Base-by-base conservation (phyloP, 2,113 vertebrate species). In the Canis aureus region DNA sequence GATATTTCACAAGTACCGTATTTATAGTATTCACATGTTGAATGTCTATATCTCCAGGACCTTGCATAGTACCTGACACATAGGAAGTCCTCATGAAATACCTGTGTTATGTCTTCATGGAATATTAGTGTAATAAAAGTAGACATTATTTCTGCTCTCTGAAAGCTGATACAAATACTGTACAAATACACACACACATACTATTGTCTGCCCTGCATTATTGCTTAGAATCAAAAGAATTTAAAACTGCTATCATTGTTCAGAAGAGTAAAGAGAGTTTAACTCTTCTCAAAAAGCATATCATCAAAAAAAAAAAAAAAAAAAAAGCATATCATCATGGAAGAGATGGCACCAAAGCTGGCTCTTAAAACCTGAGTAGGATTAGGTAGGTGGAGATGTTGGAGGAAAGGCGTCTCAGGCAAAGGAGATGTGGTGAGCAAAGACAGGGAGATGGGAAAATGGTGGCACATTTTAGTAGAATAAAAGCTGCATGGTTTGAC, bases 1-100 rank as follows among this genome's bases (percentile, higher is more conserved):
- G 43, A 3, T 64, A 38, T 92, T 32, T 92, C 15, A 51, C 55
- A 91, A 78, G 64, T n/a, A 88, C 11, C 4, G 5, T 51, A 67
- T 49, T 92, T 78, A 93, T 71, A 74, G 53, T 53, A 84, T 22
- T 32, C 19, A 5, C 55, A 11, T 92, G 5, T 74, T 95, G 74
- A 59, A 86, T 59, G 16, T 2, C 8, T 85, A n/a, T 82, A 79
- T 86, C 32, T 23, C 89, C 79, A 85, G 43, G 83, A 15, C 10
- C 17, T 69, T 89, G 11, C 10, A 60, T 0, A 51, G n/a, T 29
- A 96, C 27, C 15, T 19, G 35, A 69, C 10, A 49, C 32, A 62
- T 4, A 64, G 29, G 35, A 96, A 62, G 23, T 85, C 62, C 60
- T 93, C 57, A 32, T 74, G n/a, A 94, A 95, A 32, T 94, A 74